Evolutionary conservation across 2,797 vertebrate species (phyloP), one percentile per base, ranked within the genome.

Genomic region (Remorina albescens): DNA sequence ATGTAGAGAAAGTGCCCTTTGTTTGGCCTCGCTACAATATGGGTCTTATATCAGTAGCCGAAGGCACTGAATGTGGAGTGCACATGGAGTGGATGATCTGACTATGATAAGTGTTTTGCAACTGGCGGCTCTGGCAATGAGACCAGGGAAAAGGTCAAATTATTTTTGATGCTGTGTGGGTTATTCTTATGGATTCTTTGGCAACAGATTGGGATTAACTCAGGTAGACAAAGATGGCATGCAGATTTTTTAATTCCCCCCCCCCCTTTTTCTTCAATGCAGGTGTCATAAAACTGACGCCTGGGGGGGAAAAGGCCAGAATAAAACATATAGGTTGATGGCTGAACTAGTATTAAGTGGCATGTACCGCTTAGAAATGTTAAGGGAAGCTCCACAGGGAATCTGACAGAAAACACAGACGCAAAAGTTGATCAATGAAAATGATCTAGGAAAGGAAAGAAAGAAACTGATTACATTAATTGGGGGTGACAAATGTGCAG

Each of bases 21-120:
- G 42, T 79, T 67, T 80, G 74, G 73, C 81, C 74, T 80, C 71
- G 69, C 18, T 65, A 16, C 39, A 49, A 74, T 69, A 65, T 19
- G 18, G 36, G 61, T 70, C 41, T 73, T 70, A 32, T 54, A 61
- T 79, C 54, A 65, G 50, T 75, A 76, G 64, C 76, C 11, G 5
- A 75, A 67, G 80, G 72, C 25, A 62, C 54, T 10, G 44, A 42
- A 36, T 23, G 37, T 66, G 50, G 62, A 67, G 63, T 53, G 61
- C 65, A 65, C 51, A 4, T 15, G 39, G 34, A 80, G 75, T 49
- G 67, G 72, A 76, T 28, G 65, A 74, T 71, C 76, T 71, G 81
- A 58, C 67, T 49, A 23, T 11, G 25, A 67, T 71, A 46, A 71
- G 74, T 62, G 74, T 59, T 80, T 75, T 44, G 49, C 32, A 26